A percentile compares a stretch with the other conserved stretches of the same genome.
These are phyloP conservation scores for Acanthopleura granulata DNA, from an alignment of 2,888 invertebrate genomes.

Conservation along the genomic window DNA sequence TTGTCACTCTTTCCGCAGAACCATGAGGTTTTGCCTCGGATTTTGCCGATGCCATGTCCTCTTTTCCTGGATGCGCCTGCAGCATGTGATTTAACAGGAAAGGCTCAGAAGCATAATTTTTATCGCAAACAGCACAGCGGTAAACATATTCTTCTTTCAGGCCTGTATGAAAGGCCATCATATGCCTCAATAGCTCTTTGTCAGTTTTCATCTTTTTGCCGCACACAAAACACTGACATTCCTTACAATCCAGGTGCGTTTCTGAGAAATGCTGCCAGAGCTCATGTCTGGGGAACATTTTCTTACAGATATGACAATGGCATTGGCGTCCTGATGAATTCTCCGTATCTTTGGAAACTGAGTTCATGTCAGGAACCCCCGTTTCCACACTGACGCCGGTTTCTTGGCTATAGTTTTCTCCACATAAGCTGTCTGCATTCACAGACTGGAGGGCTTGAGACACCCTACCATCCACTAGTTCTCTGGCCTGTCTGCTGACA, in stretches of 20 bases:
- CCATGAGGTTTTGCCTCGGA: neutral
- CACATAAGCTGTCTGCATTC: neutral
- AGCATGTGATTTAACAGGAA: constrained; percentile 1
- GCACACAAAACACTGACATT: neutral
- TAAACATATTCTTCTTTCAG: neutral
- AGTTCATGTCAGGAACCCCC: neutral
- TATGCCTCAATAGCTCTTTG: neutral
- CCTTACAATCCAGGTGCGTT: neutral
- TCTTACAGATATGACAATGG: constrained; percentile 8
- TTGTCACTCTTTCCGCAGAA: neutral
- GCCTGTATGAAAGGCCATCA: neutral
- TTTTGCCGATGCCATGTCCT: neutral
- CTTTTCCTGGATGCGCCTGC: neutral
- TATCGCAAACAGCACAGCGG: constrained; percentile 6
- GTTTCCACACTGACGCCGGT: neutral
- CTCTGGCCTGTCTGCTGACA: neutral
- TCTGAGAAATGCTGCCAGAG: neutral
- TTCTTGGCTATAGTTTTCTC: neutral
- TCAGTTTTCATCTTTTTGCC: neutral
- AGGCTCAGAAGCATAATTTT: neutral
- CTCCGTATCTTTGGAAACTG: neutral
- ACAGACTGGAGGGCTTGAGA: neutral
- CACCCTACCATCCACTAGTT: neutral
- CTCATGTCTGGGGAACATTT: neutral
- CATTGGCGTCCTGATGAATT: neutral